phyloP scores from a whole-genome alignment of 1,140 invertebrate species.

The Campoletis sonorensis region DNA sequence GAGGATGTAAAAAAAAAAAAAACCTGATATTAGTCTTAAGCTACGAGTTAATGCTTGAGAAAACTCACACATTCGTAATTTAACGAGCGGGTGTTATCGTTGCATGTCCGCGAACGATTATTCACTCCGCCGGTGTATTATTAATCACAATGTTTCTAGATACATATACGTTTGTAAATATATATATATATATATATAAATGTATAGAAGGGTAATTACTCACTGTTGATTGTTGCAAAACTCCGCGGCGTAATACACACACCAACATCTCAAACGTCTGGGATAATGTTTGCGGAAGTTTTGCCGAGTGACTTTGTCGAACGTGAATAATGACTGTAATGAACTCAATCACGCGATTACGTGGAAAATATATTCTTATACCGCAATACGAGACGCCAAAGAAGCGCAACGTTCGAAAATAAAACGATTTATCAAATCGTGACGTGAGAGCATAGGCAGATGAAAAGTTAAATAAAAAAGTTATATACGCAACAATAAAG shows the following conservation, averaged over 20 bases:
- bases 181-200: too few relatives aligned
- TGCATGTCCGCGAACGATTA: constrained; percentile 26
- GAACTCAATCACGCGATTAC: constrained; percentile 6
- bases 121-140: constrained; percentile 24
- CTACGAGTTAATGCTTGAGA: constrained; percentile 14
- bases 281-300: constrained; percentile 25
- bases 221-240: constrained; percentile 21
- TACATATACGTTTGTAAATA: neutral
- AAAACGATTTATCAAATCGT: constrained; percentile 1
- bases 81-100: constrained; percentile 22
- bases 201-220: neutral
- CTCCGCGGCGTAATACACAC: neutral
- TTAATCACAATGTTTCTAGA: constrained; percentile 6
- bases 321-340: constrained; percentile 16
- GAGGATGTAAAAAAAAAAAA: neutral
- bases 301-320: constrained; percentile 20
- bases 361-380: neutral
- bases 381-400: neutral
- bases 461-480: too few relatives aligned
- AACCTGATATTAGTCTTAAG: neutral
- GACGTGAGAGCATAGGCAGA: too few relatives aligned
- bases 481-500: too few relatives aligned
- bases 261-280: neutral
- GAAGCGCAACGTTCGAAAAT: constrained; percentile 1
- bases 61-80: constrained; percentile 25